phyloP scores from a whole-genome alignment of 2,888 invertebrate genomes.

The Drosophila mimetica region DNA sequence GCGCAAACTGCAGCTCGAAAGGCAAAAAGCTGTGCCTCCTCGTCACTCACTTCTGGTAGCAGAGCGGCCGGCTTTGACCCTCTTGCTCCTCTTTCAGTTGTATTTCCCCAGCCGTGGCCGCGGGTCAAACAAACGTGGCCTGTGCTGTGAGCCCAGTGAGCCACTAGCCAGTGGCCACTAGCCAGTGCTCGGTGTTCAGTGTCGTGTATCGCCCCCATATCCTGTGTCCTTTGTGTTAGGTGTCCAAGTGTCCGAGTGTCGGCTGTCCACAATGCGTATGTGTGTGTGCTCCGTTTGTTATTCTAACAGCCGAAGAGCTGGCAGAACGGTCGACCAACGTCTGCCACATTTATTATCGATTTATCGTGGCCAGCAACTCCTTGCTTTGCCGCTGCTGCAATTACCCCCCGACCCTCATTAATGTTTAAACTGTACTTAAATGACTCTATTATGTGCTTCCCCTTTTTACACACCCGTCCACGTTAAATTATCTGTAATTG shows the following conservation, averaged over 20 bases:
- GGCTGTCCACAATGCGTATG: conserved; percentile 19
- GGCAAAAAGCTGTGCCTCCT: conserved; percentile 16
- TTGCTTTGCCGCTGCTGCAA: conserved; percentile 33
- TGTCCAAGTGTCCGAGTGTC: conserved; percentile 15
- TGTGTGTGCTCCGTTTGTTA: conserved; percentile 29
- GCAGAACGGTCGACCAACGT: conserved; percentile 8
- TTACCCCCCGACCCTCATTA: conserved; percentile 53
- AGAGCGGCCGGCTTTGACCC: conserved; percentile 8
- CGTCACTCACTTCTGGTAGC: not conserved
- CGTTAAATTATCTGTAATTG: conserved; percentile 76
- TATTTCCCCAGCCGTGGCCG: conserved; percentile 50
- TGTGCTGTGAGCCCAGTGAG: conserved; percentile 4
- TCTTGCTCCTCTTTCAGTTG: conserved; percentile 40
- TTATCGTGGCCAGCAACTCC: conserved; percentile 38
- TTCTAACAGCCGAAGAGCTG: conserved; percentile 28
- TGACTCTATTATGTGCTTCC: conserved; percentile 69
- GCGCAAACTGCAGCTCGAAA: conserved; percentile 44
- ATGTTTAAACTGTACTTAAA: conserved; percentile 73
- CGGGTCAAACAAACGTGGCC: conserved; percentile 12
- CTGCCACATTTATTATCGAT: conserved; percentile 71
- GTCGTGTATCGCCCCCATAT: conserved; percentile 26
- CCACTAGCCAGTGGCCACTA: not conserved
- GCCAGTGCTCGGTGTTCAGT: conserved; percentile 7
- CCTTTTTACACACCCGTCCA: conserved; percentile 3
- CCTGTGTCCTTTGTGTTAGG: conserved; percentile 32